A percentile compares a stretch with the other conserved stretches of the same genome.
Evolutionary conservation across 2,113 vertebrate species (phyloP).

Genomic region (Carollia perspicillata): DNA sequence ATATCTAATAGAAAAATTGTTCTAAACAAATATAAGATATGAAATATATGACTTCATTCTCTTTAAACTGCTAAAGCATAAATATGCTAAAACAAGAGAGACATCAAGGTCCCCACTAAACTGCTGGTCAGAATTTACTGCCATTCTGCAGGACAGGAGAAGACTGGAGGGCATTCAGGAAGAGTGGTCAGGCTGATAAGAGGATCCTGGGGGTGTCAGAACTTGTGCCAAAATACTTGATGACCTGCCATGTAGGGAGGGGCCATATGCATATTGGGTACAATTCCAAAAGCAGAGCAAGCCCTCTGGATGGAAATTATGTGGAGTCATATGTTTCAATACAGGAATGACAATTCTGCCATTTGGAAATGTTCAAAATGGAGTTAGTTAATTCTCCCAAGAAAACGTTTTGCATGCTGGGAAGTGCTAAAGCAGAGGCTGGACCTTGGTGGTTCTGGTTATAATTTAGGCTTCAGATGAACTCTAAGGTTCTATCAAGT

Average conservation of each 20-base stretch:
- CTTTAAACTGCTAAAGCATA: not conserved
- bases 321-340: not conserved
- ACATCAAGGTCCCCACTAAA: not conserved
- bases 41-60: not conserved
- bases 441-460: not conserved
- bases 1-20: not conserved
- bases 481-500: not conserved
- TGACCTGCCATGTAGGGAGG: not conserved
- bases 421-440: not conserved
- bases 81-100: not conserved
- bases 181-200: not conserved
- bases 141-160: not conserved
- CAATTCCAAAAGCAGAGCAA: not conserved
- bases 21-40: not conserved
- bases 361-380: not conserved
- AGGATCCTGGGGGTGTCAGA: not conserved
- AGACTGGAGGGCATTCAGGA: not conserved
- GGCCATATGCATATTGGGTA: not conserved
- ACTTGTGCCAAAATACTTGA: not conserved
- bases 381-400: not conserved
- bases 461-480: not conserved
- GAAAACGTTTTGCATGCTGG: not conserved
- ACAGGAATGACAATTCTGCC: not conserved
- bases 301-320: not conserved
- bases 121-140: not conserved